These are phyloP conservation scores for Bergia sp. DNA, from an alignment of 92 coral and sea anemone species.

Conservation along the genomic window DNA sequence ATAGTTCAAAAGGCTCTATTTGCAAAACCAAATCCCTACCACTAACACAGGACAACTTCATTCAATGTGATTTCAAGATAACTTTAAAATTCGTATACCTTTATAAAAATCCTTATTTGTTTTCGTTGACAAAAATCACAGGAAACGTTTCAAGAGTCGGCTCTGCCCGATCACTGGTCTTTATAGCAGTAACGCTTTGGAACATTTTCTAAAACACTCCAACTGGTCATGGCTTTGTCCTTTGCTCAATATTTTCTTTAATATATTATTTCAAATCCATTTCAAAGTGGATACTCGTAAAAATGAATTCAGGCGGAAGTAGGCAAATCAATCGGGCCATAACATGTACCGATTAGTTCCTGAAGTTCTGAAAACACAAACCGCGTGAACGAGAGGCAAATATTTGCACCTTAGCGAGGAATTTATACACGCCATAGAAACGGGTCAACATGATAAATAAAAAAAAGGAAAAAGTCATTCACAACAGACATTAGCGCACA, in stretches of 20 bases:
- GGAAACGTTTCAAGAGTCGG: conserved; percentile 5
- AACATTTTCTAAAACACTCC: background rate
- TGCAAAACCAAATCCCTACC: background rate
- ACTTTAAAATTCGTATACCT: background rate
- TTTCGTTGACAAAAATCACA: background rate
- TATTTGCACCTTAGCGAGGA: conserved; percentile 13
- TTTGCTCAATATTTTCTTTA: background rate
- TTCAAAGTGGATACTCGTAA: background rate
- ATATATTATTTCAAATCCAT: conserved; percentile 1
- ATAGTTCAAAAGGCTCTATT: background rate
- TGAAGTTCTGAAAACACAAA: background rate
- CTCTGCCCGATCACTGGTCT: background rate
- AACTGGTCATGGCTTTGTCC: background rate
- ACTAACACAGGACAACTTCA: conserved; percentile 13
- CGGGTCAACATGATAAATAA: conserved; percentile 32
- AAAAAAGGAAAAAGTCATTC: conserved; percentile 36
- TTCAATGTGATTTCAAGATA: background rate
- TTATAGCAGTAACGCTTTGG: background rate
- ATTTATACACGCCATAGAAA: conserved; percentile 28
- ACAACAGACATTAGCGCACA: conserved; percentile 5
- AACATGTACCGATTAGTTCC: background rate
- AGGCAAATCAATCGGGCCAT: conserved; percentile 18
- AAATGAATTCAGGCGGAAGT: conserved; percentile 35
- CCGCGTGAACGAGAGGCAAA: background rate
- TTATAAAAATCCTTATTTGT: background rate